These are phyloP conservation scores for Geopemphigus sp. DNA, from an alignment of 1,140 invertebrate species.

Conservation along the genomic window DNA sequence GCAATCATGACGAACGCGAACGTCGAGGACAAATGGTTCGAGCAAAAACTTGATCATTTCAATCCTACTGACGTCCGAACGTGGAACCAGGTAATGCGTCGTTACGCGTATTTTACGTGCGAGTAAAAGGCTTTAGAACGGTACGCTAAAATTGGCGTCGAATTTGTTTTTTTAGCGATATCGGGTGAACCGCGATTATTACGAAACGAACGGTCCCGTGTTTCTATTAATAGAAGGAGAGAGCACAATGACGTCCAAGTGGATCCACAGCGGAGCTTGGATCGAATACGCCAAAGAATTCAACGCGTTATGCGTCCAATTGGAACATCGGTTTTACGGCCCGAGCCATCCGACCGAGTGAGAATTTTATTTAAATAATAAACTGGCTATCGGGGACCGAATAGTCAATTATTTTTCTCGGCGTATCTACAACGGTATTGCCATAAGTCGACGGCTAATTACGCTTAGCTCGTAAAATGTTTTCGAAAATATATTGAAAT, in stretches of 20 bases:
- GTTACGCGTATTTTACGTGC: background rate
- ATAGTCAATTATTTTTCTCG: too few relatives aligned
- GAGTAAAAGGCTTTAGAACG: background rate
- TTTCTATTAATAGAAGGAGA: slow-evolving; percentile 90
- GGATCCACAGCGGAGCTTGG: slow-evolving; percentile 82
- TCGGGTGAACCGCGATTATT: slow-evolving; percentile 72
- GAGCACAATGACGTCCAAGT: slow-evolving; percentile 67
- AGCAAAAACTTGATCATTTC: slow-evolving; percentile 77
- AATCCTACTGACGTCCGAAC: slow-evolving; percentile 62
- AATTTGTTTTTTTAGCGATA: slow-evolving; percentile 65
- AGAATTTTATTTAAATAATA: slow-evolving; percentile 47
- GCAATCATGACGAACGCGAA: background rate
- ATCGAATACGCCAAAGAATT: slow-evolving; percentile 77
- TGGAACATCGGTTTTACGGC: slow-evolving; percentile 94
- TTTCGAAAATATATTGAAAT: too few relatives aligned
- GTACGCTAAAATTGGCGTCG: slow-evolving; percentile 18
- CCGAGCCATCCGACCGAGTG: slow-evolving; percentile 82
- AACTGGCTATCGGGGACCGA: too few relatives aligned
- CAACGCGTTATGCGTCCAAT: slow-evolving; percentile 77
- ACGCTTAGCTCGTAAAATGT: too few relatives aligned
- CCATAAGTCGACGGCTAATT: too few relatives aligned
- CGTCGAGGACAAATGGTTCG: slow-evolving; percentile 69
- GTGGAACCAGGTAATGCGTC: slow-evolving; percentile 70
- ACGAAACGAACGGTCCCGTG: slow-evolving; percentile 67
- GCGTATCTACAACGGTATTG: too few relatives aligned